Conservation (phyloP, 2,113 vertebrate species). For the Halichoerus grypus region DNA sequence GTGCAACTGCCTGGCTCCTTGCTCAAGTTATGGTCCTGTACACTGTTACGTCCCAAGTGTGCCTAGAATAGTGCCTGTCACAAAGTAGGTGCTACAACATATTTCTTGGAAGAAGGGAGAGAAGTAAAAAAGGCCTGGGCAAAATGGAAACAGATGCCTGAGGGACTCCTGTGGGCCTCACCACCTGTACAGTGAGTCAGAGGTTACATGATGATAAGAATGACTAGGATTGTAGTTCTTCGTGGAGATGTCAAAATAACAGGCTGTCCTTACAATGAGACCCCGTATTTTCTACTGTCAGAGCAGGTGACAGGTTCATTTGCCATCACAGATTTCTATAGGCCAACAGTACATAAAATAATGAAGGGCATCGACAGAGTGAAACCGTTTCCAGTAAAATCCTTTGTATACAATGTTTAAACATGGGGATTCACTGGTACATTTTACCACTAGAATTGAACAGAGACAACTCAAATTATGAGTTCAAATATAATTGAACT, state of each 20-base stretch:
- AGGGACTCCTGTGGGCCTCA: not conserved
- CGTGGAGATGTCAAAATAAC: conserved; percentile 23
- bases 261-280: conserved; percentile 1
- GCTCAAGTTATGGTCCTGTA: not conserved
- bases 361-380: not conserved
- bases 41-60: not conserved
- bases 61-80: not conserved
- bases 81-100: not conserved
- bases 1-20: not conserved
- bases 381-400: not conserved
- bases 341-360: not conserved
- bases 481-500: not conserved
- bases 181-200: not conserved
- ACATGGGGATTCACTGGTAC: not conserved
- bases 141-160: no score
- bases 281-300: not conserved
- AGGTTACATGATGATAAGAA: not conserved
- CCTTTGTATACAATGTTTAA: not conserved
- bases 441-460: not conserved
- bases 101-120: not conserved
- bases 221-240: not conserved
- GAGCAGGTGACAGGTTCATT: conserved; percentile 4
- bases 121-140: not conserved
- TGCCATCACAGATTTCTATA: not conserved
- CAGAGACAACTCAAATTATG: not conserved